Conservation (phyloP, 1,140 invertebrate species). For the Aphidius gifuensis region DNA sequence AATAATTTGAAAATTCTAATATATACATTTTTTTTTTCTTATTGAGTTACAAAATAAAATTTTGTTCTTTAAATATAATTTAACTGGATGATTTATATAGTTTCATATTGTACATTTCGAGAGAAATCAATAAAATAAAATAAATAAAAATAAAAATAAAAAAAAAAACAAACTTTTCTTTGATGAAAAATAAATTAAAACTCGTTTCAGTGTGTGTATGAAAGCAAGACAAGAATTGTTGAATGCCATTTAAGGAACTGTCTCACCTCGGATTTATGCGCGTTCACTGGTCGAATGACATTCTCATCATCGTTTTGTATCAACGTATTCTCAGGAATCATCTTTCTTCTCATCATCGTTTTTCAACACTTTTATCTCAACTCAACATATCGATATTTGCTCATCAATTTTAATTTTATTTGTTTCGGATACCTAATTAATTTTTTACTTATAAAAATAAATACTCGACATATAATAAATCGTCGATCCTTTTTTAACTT, state of each 20-base stretch:
- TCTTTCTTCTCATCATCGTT: conserved; percentile 26
- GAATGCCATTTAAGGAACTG: conserved; percentile 27
- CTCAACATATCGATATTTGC: neutral
- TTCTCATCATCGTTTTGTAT: conserved; percentile 42
- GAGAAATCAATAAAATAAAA: neutral
- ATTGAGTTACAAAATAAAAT: too few relatives aligned
- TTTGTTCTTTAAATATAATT: too few relatives aligned
- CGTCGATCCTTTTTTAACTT: too few relatives aligned
- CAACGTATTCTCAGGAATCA: conserved; percentile 36
- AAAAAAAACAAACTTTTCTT: conserved; percentile 1
- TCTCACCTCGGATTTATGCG: conserved; percentile 31
- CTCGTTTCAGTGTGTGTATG: conserved; percentile 8
- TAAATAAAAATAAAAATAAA: neutral
- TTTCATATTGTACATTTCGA: too few relatives aligned
- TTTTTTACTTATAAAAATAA: too few relatives aligned
- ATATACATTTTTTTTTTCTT: too few relatives aligned
- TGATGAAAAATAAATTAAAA: neutral
- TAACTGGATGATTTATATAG: too few relatives aligned
- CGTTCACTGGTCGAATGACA: conserved; percentile 32
- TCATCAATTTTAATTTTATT: neutral
- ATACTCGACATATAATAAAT: too few relatives aligned
- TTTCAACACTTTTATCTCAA: neutral
- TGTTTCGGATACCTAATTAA: neutral
- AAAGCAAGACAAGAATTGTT: neutral
- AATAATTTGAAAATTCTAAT: too few relatives aligned